phyloP scores from a whole-genome alignment of 2,888 invertebrate species.

The Thereva nobilitata region DNA sequence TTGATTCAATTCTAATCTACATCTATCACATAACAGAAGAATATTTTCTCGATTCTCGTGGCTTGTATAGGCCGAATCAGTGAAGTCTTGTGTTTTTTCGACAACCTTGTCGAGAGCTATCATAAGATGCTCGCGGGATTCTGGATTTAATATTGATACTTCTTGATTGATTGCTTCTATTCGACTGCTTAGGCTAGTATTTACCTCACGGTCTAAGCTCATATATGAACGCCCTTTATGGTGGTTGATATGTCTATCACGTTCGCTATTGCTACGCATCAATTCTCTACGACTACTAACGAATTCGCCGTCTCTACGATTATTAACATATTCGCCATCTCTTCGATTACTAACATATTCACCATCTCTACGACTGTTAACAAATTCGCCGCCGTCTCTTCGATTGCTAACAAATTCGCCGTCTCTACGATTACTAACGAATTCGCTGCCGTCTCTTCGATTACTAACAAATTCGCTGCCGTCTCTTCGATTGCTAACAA shows the following conservation, averaged over 20 bases:
- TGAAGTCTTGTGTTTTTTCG: slow-evolving; percentile 97
- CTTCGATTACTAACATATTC: slow-evolving; percentile 34
- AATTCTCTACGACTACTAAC: slow-evolving; percentile 43
- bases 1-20: slow-evolving; percentile 89
- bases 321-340: slow-evolving; percentile 19
- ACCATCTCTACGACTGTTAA: slow-evolving; percentile 17
- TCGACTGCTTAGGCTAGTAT: slow-evolving; percentile 10
- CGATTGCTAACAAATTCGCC: slow-evolving; percentile 39
- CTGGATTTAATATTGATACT: slow-evolving; percentile 52
- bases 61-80: slow-evolving; percentile 97
- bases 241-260: slow-evolving; percentile 45
- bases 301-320: slow-evolving; percentile 30
- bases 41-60: slow-evolving; percentile 97
- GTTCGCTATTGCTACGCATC: slow-evolving; percentile 47
- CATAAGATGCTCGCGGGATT: slow-evolving; percentile 76
- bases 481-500: slow-evolving; percentile 1
- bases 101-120: slow-evolving; percentile 86
- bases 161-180: slow-evolving; percentile 45
- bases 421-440: slow-evolving; percentile 10
- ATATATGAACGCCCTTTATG: slow-evolving; percentile 42
- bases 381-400: slow-evolving; percentile 37
- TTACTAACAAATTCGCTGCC: background rate
- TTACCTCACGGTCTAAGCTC: slow-evolving; percentile 45
- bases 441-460: background rate
- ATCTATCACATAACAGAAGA: slow-evolving; percentile 83